Evolutionary conservation across 2,888 invertebrate species (phyloP), one percentile per base, ranked within the genome.

Genomic region (Coleophora flavipennella): DNA sequence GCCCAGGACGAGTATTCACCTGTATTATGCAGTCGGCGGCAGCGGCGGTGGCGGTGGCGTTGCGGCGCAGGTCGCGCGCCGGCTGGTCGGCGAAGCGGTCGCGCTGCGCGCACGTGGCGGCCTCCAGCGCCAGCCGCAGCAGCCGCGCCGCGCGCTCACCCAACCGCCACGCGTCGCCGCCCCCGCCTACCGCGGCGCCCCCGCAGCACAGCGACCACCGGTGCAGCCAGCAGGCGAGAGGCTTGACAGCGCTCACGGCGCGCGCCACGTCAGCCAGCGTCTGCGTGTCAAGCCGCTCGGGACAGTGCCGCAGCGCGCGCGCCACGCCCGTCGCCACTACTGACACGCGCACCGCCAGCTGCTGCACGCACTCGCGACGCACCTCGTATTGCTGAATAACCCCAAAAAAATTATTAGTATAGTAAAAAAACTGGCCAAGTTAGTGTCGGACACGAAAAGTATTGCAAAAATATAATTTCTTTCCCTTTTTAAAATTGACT

Each of bases 281-380:
- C 29, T 29, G 29, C 11, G 29, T 36, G 13, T 36, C 31, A 3
- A 33, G 35, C 87, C 80, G 25, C 84, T 87, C n/a, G 94, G 90
- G 58, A 61, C 43, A 91, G 90, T 49, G 92, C 92, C 8, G 92
- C 91, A 41, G 95, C 79, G 59, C 91, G 88, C 57, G 78, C 1
- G 95, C 93, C 61, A 97, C 81, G 31, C 62, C 53, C 10, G 62
- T 62, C 7, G 95, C 92, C 44, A 91, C 91, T 57, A 93, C 94
- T 1, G 94, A 92, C 47, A 97, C 87, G 53, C 92, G 90, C 59
- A 96, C 78, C 1, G 97, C 95, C 61, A 97, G 83, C 53, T 93
- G 90, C 81, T 97, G 97, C 46, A 97, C 85, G 71, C 96, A 97
- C 80, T 98, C 97, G 53, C 93, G 90, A 48, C 95, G 93, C 60